Conservation (phyloP, 2,888 invertebrate genomes). For the Lordiphosa andalusiaca region DNA sequence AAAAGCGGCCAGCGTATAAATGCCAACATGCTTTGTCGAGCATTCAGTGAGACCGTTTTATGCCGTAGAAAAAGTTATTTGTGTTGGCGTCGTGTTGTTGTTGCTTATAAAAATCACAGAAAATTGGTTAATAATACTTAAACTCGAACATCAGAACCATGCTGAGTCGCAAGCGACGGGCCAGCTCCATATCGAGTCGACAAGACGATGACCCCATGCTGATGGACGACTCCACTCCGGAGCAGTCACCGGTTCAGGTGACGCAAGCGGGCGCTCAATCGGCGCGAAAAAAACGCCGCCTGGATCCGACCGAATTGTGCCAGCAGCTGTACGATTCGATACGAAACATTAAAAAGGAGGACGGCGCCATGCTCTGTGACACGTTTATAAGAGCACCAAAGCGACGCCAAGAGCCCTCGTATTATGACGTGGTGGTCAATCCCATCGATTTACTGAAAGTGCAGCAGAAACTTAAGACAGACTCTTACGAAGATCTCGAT, state of each 20-base stretch:
- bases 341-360: slow-evolving; percentile 94
- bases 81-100: slow-evolving; percentile 48
- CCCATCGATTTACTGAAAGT: slow-evolving; percentile 96
- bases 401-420: slow-evolving; percentile 93
- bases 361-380: slow-evolving; percentile 94
- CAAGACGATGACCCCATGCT: slow-evolving; percentile 84
- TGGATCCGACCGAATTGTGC: slow-evolving; percentile 86
- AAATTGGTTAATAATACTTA: not conserved
- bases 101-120: slow-evolving; percentile 21
- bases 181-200: slow-evolving; percentile 90
- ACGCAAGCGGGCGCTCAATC: slow-evolving; percentile 40
- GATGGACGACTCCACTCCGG: slow-evolving; percentile 84
- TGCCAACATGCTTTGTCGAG: too few relatives aligned
- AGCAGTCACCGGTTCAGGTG: slow-evolving; percentile 78
- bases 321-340: slow-evolving; percentile 96
- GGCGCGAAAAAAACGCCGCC: slow-evolving; percentile 67
- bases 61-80: slow-evolving; percentile 21
- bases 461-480: slow-evolving; percentile 97
- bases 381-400: slow-evolving; percentile 97
- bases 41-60: too few relatives aligned
- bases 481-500: slow-evolving; percentile 96
- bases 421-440: slow-evolving; percentile 94
- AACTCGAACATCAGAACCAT: slow-evolving; percentile 47
- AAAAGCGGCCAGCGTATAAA: too few relatives aligned
- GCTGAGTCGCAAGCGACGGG: slow-evolving; percentile 90